Conservation (phyloP, 2,113 vertebrate genomes). For the Bujurquina vittata region DNA sequence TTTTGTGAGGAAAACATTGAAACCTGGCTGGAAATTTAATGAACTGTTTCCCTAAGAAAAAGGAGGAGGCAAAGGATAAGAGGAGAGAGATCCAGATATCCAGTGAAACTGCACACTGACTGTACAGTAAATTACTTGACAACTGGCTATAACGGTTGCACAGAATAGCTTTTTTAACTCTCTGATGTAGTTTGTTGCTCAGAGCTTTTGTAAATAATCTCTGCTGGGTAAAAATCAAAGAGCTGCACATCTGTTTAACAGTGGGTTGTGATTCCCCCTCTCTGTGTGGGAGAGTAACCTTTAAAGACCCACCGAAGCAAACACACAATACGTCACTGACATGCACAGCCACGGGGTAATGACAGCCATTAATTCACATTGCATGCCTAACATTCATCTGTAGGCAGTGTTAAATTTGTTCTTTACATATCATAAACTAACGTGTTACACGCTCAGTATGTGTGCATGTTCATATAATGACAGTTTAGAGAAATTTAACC, state of each 20-base stretch:
- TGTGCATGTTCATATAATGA: slow-evolving; percentile 18
- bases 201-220: not conserved
- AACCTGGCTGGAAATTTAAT: not conserved
- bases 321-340: slow-evolving; percentile 11
- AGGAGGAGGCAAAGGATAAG: not conserved
- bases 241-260: slow-evolving; percentile 40
- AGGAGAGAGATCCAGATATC: not conserved
- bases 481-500: slow-evolving; percentile 34
- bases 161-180: slow-evolving; percentile 1
- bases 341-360: slow-evolving; percentile 5
- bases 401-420: slow-evolving; percentile 33
- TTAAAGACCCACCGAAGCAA: slow-evolving; percentile 29
- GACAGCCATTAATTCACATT: slow-evolving; percentile 25
- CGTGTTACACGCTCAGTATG: not conserved
- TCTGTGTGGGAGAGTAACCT: slow-evolving; percentile 25
- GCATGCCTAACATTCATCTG: slow-evolving; percentile 30
- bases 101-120: not conserved
- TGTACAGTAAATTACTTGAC: not conserved
- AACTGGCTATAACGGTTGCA: not conserved
- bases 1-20: not conserved
- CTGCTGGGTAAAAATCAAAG: slow-evolving; percentile 19
- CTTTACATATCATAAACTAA: slow-evolving; percentile 17
- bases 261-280: slow-evolving; percentile 23
- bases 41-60: not conserved
- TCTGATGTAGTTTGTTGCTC: not conserved